These are phyloP conservation scores for Cryptosula pallasiana DNA, from an alignment of 2,888 invertebrate genomes.

Conservation along the genomic window DNA sequence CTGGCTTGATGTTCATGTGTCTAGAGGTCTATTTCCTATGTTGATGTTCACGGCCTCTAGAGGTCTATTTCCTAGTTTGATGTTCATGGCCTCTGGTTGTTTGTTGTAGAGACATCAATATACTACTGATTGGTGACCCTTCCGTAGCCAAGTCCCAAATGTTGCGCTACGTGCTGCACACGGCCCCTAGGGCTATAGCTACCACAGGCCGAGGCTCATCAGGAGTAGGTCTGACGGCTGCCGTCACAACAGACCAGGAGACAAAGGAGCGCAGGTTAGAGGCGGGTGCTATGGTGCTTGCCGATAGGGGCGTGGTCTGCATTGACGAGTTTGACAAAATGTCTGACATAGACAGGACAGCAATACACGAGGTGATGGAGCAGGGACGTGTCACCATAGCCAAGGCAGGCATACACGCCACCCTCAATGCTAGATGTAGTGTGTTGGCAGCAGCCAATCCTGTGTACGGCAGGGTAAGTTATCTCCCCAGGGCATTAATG, in stretches of 20 bases:
- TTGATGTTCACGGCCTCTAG: too few species aligned
- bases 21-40: background rate
- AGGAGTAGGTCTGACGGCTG: constrained; percentile 96
- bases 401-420: constrained; percentile 95
- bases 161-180: constrained; percentile 78
- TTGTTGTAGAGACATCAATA: constrained; percentile 66
- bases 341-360: constrained; percentile 97
- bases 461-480: constrained; percentile 80
- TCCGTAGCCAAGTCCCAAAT: constrained; percentile 96
- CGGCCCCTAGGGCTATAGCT: constrained; percentile 90
- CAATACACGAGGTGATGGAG: constrained; percentile 99
- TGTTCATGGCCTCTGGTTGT: background rate
- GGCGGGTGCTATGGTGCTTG: constrained; percentile 97
- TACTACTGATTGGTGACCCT: constrained; percentile 93
- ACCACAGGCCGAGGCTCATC: constrained; percentile 97
- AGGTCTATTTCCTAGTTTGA: too few species aligned
- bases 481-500: too few species aligned
- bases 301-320: constrained; percentile 95
- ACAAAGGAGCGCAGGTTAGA: constrained; percentile 73
- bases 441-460: constrained; percentile 99
- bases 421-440: constrained; percentile 92
- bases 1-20: background rate
- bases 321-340: constrained; percentile 95
- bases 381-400: constrained; percentile 92
- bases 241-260: constrained; percentile 92